Base-by-base conservation (phyloP, 2,888 invertebrate species). In the Monopis laevigella region DNA sequence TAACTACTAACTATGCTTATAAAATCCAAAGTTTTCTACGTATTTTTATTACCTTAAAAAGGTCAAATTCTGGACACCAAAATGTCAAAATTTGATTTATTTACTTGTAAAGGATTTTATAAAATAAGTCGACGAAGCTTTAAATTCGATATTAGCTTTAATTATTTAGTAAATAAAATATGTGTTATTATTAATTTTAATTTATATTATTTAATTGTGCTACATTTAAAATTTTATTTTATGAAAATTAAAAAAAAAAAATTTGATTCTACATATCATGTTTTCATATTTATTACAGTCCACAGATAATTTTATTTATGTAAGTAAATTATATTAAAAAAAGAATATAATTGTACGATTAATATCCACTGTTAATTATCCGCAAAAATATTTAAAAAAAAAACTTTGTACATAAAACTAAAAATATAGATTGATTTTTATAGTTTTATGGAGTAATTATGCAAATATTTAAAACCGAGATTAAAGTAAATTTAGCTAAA, bases 101-200 rank as follows among this genome's bases (percentile, higher is more conserved):
- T 7, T 21, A 21, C 8, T 21, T 21, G 5, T 21, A 21, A 7
- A 21, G 5, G 8, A 21, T 21, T 21, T 21, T 7, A 21, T 21
- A 7, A 21, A 21, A 8, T 67, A 69, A 70, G 70, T 75, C 61
- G 65, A 68, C 69, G 60, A 74, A 78, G 78, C 78, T 80, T 80
- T 80, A 80, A 80, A 78, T 75, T 78, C 61, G 67, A 73, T 69
- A 61, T 78, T 77, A 80, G 78, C 78, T 80, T 80, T 80, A 80
- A 78, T 78, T 73, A 72, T 61, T 47, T 52, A 53, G 57, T 71
- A 65, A 67, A 64, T 14, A 27, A 39, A 27, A 14, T 32, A 5
- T 32, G 5, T 55, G 55, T 60, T 62, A 61, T 55, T 47, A 52
- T 54, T 55, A 36, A 29, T 19, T 10, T 24, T 11, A 18, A 14